These are phyloP conservation scores for Coreius guichenoti DNA, from an alignment of 2,797 vertebrate genomes.

Conservation along the genomic window DNA sequence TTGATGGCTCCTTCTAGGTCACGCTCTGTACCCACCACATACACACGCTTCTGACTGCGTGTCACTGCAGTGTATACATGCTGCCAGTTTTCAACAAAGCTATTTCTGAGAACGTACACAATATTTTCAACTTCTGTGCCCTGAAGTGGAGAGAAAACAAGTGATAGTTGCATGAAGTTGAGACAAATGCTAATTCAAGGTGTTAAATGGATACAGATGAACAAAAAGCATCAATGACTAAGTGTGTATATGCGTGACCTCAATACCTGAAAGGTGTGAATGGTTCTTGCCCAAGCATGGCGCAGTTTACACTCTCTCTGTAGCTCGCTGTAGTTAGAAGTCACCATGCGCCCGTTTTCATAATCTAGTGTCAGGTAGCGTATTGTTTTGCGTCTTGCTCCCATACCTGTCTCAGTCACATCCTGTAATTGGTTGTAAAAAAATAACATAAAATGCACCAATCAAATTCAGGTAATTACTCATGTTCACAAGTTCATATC, in stretches of 20 bases:
- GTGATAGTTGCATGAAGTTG: neutral
- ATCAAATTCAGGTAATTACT: neutral
- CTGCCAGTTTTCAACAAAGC: constrained; percentile 80
- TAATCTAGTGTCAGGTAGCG: constrained; percentile 76
- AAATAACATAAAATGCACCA: neutral
- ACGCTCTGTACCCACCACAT: constrained; percentile 73
- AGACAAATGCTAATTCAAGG: neutral
- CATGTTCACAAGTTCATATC: neutral
- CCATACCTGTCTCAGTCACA: constrained; percentile 20
- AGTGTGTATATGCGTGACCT: neutral
- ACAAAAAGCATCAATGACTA: neutral
- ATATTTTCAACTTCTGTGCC: constrained; percentile 83
- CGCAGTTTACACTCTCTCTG: constrained; percentile 73
- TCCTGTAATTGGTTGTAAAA: constrained; percentile 69
- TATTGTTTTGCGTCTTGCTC: neutral
- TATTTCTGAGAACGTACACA: constrained; percentile 78
- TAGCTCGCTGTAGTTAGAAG: constrained; percentile 73
- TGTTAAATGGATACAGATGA: neutral
- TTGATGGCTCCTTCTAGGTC: constrained; percentile 71
- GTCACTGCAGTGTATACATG: constrained; percentile 86
- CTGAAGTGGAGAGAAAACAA: constrained; percentile 61
- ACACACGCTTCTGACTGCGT: constrained; percentile 79
- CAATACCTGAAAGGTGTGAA: constrained; percentile 86
- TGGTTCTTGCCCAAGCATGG: constrained; percentile 87
- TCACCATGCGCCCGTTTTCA: constrained; percentile 63